phyloP scores from a whole-genome alignment of 2,888 invertebrate species.

The Caenorhabditis virilis region DNA sequence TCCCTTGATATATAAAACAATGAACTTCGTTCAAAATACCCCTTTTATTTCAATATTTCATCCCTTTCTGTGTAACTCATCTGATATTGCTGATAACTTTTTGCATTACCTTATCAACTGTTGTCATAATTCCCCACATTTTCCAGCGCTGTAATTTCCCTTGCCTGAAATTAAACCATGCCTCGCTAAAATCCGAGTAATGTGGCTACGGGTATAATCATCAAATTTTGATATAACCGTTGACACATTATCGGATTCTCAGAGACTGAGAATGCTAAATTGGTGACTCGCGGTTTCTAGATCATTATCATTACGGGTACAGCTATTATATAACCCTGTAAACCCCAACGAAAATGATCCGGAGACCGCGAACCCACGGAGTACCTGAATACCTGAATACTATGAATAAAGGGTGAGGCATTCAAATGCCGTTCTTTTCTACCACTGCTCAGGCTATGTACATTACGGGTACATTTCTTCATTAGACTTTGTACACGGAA shows the following conservation, averaged over 20 bases:
- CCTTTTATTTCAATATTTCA: too few species aligned
- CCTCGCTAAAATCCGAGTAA: neutral
- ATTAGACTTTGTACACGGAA: conserved; percentile 1
- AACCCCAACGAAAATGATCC: conserved; percentile 23
- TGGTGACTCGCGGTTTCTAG: neutral
- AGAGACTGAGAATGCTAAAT: neutral
- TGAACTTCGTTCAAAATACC: too few species aligned
- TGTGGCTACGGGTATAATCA: conserved; percentile 6
- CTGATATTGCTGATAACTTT: too few species aligned
- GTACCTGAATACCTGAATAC: neutral
- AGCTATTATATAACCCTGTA: conserved; percentile 9
- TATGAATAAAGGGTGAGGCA: too few species aligned
- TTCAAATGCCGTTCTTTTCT: too few species aligned
- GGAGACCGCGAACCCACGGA: neutral
- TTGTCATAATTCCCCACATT: too few species aligned
- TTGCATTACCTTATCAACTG: too few species aligned
- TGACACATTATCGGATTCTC: neutral
- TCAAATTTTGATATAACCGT: neutral
- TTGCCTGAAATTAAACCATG: neutral
- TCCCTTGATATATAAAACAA: too few species aligned
- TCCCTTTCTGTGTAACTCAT: too few species aligned
- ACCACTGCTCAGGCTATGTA: neutral
- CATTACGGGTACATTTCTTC: conserved; percentile 10
- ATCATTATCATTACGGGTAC: conserved; percentile 37
- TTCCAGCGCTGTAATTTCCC: neutral